Conservation (phyloP, 2,888 invertebrate species). For the Fragum fragum region DNA sequence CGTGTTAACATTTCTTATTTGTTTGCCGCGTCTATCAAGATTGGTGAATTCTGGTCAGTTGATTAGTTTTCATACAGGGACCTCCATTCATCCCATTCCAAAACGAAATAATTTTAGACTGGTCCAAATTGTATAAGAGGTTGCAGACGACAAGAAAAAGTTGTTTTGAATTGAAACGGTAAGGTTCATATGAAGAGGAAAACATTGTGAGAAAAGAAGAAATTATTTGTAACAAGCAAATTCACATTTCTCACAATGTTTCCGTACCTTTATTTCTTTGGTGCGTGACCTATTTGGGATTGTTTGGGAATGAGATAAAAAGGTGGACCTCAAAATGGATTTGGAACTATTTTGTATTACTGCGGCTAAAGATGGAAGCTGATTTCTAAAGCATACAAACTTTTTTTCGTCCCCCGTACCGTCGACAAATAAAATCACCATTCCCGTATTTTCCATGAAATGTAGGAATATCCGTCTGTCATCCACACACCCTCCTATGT, state of each 20-base stretch:
- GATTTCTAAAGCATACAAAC: constrained; percentile 9
- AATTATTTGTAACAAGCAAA: background rate
- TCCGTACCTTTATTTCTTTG: background rate
- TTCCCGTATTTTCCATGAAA: constrained; percentile 33
- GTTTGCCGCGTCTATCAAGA: too few species aligned
- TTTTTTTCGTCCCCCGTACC: constrained; percentile 35
- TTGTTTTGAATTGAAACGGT: too few species aligned
- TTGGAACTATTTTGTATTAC: too few species aligned
- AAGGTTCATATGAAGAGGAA: too few species aligned
- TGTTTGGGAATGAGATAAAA: too few species aligned
- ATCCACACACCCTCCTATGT: constrained; percentile 41
- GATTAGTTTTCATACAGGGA: too few species aligned
- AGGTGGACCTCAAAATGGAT: too few species aligned
- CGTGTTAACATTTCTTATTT: too few species aligned
- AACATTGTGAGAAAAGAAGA: background rate
- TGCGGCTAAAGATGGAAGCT: too few species aligned
- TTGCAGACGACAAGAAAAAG: background rate
- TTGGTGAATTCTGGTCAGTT: too few species aligned
- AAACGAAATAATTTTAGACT: background rate
- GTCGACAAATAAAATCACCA: constrained; percentile 45
- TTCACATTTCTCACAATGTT: background rate
- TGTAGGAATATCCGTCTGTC: constrained; percentile 37
- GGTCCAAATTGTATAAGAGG: background rate
- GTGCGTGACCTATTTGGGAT: too few species aligned
- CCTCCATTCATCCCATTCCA: too few species aligned